Evolutionary conservation across 1,140 invertebrate genomes (phyloP).

Genomic region (Rhopalosiphum padi): DNA sequence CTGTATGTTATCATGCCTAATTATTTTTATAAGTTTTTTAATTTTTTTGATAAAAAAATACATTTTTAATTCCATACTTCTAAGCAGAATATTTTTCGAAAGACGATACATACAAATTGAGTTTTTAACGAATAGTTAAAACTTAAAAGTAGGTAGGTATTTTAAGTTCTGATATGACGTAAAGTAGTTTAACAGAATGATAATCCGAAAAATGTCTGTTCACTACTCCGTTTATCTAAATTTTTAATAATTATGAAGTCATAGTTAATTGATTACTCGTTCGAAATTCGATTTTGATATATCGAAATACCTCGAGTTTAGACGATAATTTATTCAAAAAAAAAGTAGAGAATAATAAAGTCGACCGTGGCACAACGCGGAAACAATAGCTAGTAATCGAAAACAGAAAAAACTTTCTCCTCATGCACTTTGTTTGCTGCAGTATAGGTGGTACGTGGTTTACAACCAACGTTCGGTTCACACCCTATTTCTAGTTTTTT

Average conservation of each 20-base stretch:
- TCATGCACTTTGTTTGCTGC: not conserved
- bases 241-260: not conserved
- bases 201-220: not conserved
- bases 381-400: not conserved
- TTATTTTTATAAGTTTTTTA: not conserved
- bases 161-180: not conserved
- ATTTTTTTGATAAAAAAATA: not conserved
- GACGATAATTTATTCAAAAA: not conserved
- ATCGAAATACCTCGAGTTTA: not conserved
- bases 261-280: not conserved
- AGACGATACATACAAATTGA: not conserved
- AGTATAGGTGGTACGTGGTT: not conserved
- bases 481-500: not conserved
- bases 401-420: slow-evolving; percentile 1
- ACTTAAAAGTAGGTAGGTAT: not conserved
- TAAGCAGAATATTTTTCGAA: too few relatives aligned
- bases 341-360: not conserved
- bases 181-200: not conserved
- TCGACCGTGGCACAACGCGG: not conserved
- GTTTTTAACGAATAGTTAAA: not conserved
- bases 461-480: not conserved
- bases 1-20: not conserved
- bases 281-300: not conserved
- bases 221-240: not conserved
- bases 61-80: not conserved